Conservation (phyloP, 2,888 invertebrate species). For the Pyrocoelia pectoralis region DNA sequence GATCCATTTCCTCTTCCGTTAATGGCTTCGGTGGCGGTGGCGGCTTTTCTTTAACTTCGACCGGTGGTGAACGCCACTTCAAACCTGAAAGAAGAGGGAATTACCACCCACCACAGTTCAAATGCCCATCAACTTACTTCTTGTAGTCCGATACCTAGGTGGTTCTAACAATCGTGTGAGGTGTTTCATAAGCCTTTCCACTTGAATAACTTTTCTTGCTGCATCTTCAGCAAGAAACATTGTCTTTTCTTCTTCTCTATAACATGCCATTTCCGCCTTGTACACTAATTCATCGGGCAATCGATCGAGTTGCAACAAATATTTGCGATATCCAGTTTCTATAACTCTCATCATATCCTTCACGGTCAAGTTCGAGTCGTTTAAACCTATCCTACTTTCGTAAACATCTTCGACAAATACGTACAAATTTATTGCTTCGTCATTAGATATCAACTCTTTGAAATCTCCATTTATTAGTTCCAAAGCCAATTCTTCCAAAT, state of each 20-base stretch:
- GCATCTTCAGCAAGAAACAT: slow-evolving; percentile 66
- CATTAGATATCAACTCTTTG: slow-evolving; percentile 64
- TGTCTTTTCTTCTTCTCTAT: slow-evolving; percentile 62
- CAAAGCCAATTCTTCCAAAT: slow-evolving; percentile 64
- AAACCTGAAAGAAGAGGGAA: not conserved
- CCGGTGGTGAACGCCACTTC: slow-evolving; percentile 45
- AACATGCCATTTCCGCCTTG: slow-evolving; percentile 62
- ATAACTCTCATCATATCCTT: slow-evolving; percentile 66
- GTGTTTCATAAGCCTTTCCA: slow-evolving; percentile 61
- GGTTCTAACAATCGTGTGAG: slow-evolving; percentile 60
- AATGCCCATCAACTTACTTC: slow-evolving; percentile 37
- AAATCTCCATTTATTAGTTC: slow-evolving; percentile 66
- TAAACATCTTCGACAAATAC: slow-evolving; percentile 71
- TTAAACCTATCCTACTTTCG: slow-evolving; percentile 66
- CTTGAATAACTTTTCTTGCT: slow-evolving; percentile 64
- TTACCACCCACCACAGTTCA: not conserved
- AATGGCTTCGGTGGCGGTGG: slow-evolving; percentile 46
- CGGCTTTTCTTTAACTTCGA: slow-evolving; percentile 42
- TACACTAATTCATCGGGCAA: slow-evolving; percentile 64
- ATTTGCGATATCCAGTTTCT: slow-evolving; percentile 61
- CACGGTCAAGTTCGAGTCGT: slow-evolving; percentile 66
- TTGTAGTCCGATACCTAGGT: slow-evolving; percentile 43
- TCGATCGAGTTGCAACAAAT: slow-evolving; percentile 63
- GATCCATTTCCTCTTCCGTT: slow-evolving; percentile 49
- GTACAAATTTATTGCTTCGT: slow-evolving; percentile 65